These are phyloP conservation scores for Aspidapion aeneum DNA, from an alignment of 2,888 invertebrate genomes.

Conservation along the genomic window DNA sequence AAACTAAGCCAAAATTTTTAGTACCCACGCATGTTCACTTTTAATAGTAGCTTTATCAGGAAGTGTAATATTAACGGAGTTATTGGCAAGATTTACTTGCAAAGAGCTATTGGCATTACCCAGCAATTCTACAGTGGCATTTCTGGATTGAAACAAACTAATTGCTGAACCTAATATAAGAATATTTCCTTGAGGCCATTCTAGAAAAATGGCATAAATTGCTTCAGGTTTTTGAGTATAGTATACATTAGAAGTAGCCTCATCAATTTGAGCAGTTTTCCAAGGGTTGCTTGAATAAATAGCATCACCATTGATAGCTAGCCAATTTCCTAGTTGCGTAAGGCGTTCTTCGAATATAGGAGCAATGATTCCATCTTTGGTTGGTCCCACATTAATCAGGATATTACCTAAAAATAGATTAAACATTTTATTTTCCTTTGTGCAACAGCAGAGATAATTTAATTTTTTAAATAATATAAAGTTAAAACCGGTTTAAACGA, in stretches of 20 bases:
- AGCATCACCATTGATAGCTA: constrained; percentile 77
- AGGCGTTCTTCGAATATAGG: constrained; percentile 85
- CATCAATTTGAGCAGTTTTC: constrained; percentile 72
- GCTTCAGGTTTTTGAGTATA: constrained; percentile 32
- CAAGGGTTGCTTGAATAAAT: constrained; percentile 78
- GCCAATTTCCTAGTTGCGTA: constrained; percentile 73
- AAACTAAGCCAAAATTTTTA: too few relatives aligned
- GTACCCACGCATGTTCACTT: too few relatives aligned
- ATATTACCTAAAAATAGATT: constrained; percentile 68
- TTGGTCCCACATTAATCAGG: constrained; percentile 83
- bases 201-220: constrained; percentile 66
- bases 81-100: too few relatives aligned
- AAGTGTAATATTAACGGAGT: too few relatives aligned
- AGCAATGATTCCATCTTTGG: constrained; percentile 78
- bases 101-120: too few relatives aligned
- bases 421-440: too few relatives aligned
- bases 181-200: constrained; percentile 61
- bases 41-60: too few relatives aligned
- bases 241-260: constrained; percentile 50
- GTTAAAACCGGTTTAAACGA: background rate
- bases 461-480: background rate
- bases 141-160: too few relatives aligned
- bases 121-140: too few relatives aligned
- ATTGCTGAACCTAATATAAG: constrained; percentile 48
- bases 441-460: too few relatives aligned